Base-by-base conservation (phyloP, 2,888 invertebrate genomes). In the Falcaria lacertinaria region DNA sequence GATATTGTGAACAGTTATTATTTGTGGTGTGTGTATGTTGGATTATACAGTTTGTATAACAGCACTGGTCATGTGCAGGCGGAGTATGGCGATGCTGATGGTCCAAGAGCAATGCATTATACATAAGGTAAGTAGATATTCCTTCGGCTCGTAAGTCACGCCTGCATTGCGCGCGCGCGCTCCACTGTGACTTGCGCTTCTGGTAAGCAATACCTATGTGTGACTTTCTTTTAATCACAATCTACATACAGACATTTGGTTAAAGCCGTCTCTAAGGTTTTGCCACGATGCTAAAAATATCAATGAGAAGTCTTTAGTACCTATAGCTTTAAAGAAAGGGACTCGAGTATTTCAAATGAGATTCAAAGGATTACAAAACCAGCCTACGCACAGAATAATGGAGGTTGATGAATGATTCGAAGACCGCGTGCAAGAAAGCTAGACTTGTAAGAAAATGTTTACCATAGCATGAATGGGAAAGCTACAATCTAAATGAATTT, bases 91-190 rank as follows among this genome's bases (percentile, higher is more conserved):
- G n/a, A n/a, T n/a, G n/a, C 50, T 43, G 43, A 44, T 38, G 47
- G 47, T 53, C 51, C 43, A 54, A 64, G 57, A 57, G 49, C 43
- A 47, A 78, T 80, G 74, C 73, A 80, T 81, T 71, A 82, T 58
- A 76, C 74, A 82, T 80, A 57, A 63, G 69, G 66, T 64, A 75
- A 59, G 72, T 69, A 73, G 67, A 79, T 77, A 80, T 81, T 82
- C 73, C 74, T 74, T 65, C 60, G 50, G 45, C 54, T 57, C 60
- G 56, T 71, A 78, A 78, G 77, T 80, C 59, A 73, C 50, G 47
- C 56, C 55, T 68, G 71, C 76, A 84, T 83, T 76, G 69, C 81
- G 52, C 60, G 50, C 48, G 70, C 49, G 64, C 81, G 58, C 64
- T 80, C 76, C 77, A 59, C 69, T 71, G 82, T 64, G 53, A 77